phyloP scores from a whole-genome alignment of 92 coral and sea anemone genomes.

The Zoanthus sansibaricus region DNA sequence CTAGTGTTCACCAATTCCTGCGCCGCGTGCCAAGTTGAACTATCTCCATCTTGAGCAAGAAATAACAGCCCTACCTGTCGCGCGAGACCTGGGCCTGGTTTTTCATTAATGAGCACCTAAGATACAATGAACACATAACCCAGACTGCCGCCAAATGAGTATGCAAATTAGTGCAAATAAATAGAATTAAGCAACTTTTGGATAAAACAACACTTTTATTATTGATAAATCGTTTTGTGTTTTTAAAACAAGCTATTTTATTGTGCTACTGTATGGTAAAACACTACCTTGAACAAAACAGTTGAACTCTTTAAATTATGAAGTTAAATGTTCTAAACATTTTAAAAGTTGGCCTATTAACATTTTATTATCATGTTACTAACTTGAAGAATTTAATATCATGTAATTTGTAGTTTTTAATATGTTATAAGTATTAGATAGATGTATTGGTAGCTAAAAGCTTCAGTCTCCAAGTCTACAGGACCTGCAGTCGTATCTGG shows the following conservation, averaged over 20 bases:
- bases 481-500: no score
- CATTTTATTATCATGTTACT: no score
- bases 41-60: neutral
- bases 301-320: no score
- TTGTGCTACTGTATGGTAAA: neutral
- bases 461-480: no score
- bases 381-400: no score
- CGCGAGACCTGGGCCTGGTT: neutral
- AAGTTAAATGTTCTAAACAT: no score
- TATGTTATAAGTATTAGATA: no score
- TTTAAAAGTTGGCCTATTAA: no score
- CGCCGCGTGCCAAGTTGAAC: neutral
- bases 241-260: neutral
- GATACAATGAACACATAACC: neutral
- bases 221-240: conserved; percentile 1
- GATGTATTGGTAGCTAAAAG: no score
- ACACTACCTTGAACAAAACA: no score
- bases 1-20: neutral
- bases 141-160: neutral
- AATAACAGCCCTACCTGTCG: neutral
- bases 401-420: no score
- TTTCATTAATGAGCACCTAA: neutral
- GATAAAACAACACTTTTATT: neutral
- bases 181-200: no score
- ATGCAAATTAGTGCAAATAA: neutral